Base-by-base conservation (phyloP, 1,140 invertebrate genomes). In the Bombus superbus region DNA sequence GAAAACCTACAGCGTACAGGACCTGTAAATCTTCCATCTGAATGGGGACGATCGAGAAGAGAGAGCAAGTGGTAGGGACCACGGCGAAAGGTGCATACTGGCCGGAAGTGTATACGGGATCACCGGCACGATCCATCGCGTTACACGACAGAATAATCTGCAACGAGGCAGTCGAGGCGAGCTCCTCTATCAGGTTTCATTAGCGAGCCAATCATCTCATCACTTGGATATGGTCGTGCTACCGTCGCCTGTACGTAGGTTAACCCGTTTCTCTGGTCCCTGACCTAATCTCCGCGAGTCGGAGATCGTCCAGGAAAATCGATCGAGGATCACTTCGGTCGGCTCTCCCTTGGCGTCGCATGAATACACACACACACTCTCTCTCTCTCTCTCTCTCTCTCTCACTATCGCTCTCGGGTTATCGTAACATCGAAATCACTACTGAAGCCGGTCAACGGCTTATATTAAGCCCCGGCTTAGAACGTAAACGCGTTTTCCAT, bases 191-290 rank as follows among this genome's bases (percentile, higher is more conserved):
- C 93, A 92, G 90, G 90, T 92, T 94, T 93, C 92, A 94, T 94
- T 93, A 94, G 90, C 91, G 86, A 82, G 92, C 92, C 93, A 94
- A 94, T 94, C 94, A 94, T 94, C 89, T 93, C 92, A 94, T 94
- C 93, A 94, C 90, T 91, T 62, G 85, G 76, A 87, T 89, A 84
- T 38, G 79, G 69, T 66, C 84, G 89, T 79, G 68, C 15, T 32
- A 84, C 88, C 86, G 87, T 91, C 86, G 91, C 90, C 88, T 92
- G 79, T 85, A 77, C 86, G 73, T 80, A 81, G 86, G 88, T 88
- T 92, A 87, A 90, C 84, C 92, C 90, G 91, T 91, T 92, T 92
- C 92, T 87, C 86, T 92, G 93, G 89, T 88, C 92, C 91, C 90
- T 93, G 91, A 93, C 93, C 92, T 91, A 93, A 93, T 93, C 92